Evolutionary conservation across 2,113 vertebrate species (phyloP), one percentile per base, ranked within the genome.

Genomic region (Myotis lucifugus): DNA sequence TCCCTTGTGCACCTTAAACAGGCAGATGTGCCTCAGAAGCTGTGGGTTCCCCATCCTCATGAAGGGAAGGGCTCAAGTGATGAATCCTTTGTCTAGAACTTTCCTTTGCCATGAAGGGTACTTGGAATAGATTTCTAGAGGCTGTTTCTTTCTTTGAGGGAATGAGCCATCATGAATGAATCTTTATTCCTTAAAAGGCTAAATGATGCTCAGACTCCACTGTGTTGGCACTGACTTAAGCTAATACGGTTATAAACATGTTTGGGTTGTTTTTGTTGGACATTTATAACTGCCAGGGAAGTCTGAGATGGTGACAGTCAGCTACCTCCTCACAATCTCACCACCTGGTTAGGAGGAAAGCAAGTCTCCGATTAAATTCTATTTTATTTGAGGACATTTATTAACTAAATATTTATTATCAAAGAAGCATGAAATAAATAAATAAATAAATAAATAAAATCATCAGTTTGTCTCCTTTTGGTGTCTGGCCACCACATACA

Each of bases 101-200:
- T 85, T 81, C 74, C 25, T 88, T 93, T 78, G 29, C 14, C 59
- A 14, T 54, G 82, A 76, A 84, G 66, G 23, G 13, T 67, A 66
- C 59, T 93, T 70, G 54, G 23, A 85, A 42, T 93, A 34, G 64
- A 74, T 67, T 95, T 90, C 54, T 82, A 73, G 84, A 91, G 59
- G 66, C 4, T 14, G 69, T 61, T 83, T 25, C 34, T 87, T 81
- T 66, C 50, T 76, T 76, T 79, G 70, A 72, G 46, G n/a, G 54
- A 82, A 90, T 86, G 14, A 84, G 25, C 34, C 52, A 5, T 93
- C 73, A n/a, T 21, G 34, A 78, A n/a, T 21, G 32, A 73, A 66
- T 79, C 13, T 79, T 74, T 11, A 48, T 23, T 64, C 81, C 66
- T 90, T 82, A 77, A 85, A 94, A 94, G 83, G 66, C 27, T 72